Percentiles rank a stretch among this genome's conserved stretches.
These are phyloP conservation scores for Actenoides lindsayi DNA, from an alignment of 2,113 vertebrate species.

Conservation along the genomic window DNA sequence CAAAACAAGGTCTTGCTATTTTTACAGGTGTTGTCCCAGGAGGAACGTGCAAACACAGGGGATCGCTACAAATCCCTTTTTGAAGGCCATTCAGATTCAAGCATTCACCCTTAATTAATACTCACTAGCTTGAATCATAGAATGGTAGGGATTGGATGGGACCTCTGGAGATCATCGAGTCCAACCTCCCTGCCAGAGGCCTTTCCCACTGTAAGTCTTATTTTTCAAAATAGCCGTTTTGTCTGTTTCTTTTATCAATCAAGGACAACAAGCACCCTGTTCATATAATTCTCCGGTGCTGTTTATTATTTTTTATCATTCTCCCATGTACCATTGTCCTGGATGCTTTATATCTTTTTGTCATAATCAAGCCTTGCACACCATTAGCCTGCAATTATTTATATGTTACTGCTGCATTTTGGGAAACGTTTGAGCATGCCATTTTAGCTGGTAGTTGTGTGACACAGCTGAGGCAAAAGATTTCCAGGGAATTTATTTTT, in stretches of 20 bases:
- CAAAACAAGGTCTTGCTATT: background rate
- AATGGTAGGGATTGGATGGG: no score
- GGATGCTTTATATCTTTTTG: background rate
- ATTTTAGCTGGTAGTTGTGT: background rate
- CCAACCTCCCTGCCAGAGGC: no score
- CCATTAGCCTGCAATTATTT: background rate
- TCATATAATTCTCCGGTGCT: background rate
- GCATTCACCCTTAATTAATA: background rate
- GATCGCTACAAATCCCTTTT: background rate
- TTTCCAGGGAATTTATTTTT: background rate
- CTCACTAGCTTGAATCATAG: background rate
- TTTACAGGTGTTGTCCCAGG: background rate
- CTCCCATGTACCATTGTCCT: background rate
- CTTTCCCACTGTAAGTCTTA: background rate
- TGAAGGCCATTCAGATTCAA: background rate
- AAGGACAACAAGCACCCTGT: background rate
- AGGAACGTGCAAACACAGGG: background rate
- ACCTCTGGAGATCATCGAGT: no score
- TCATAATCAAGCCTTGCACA: background rate
- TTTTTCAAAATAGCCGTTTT: background rate
- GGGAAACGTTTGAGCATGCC: background rate
- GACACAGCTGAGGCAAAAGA: constrained; percentile 27
- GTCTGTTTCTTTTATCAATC: background rate
- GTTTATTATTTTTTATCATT: background rate
- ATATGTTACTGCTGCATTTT: background rate